Base-by-base conservation (phyloP, 2,113 vertebrate species). In the Numenius arquata region DNA sequence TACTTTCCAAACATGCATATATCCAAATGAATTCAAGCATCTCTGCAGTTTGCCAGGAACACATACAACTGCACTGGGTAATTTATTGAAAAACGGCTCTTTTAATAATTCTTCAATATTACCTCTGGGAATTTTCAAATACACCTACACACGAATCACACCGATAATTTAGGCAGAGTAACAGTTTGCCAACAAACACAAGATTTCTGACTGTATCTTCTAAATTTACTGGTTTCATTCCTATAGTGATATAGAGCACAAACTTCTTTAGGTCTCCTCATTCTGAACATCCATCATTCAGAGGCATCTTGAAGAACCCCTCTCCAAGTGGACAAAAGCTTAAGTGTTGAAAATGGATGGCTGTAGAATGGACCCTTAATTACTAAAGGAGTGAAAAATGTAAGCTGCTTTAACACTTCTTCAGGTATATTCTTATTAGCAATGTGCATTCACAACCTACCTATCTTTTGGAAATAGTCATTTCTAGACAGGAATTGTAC, bases 181-280 rank as follows among this genome's bases (percentile, higher is more conserved):
- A 58, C 63, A 63, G 74, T 75, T 56, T 92, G 88, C 72, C 92
- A 94, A 89, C 86, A 89, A 90, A 81, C n/a, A 75, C 73, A 85
- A 53, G 34, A 63, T 73, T 83, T 88, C 73, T 68, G 43, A 72
- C 30, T 61, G 48, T 75, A 66, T 56, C 86, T 96, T 65, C 71
- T 78, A 47, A 92, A 96, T 82, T 67, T 90, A 90, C 56, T 61
- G 76, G 16, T 92, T 94, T 93, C 83, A 84, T 47, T 94, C 72
- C 63, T 92, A 2, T 25, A 47, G 26, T 66, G 85, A 90, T 68
- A 90, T 2, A 83, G 34, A 92, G 71, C 79, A 90, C 67, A 34
- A 78, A 84, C 61, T 73, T 88, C 85, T 89, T 81, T 25, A 78
- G 36, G 25, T 47, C 55, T 61, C 61, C 83, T 82, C 48, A 65